Base-by-base conservation (phyloP, 2,797 vertebrate genomes). In the Dendrocincla fuliginosa region DNA sequence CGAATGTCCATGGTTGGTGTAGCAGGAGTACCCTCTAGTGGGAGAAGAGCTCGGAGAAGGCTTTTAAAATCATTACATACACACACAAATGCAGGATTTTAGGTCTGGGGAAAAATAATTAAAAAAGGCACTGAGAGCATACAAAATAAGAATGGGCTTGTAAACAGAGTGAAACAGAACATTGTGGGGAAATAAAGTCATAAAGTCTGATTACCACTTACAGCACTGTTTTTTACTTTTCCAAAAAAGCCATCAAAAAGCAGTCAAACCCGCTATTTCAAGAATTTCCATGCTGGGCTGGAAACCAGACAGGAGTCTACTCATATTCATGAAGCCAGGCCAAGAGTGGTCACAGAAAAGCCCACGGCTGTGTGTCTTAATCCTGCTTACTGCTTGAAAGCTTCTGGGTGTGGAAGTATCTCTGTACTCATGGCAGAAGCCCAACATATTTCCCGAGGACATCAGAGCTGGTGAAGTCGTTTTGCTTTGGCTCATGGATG, bases 1-100 rank as follows among this genome's bases (percentile, higher is more conserved):
- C 4, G n/a, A 65, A 16, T 5, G 73, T 1, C 57, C 41, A 10
- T 3, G 76, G 60, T 10, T 27, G 77, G 57, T 87, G 94, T 82
- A 63, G 91, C 96, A 95, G 95, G 73, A 95, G 89, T 92, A 79
- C 96, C 96, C 95, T 93, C 96, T 97, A 96, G 95, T 37, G 96
- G 95, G 85, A 86, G 81, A 92, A 84, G 0, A 59, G 77, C 83
- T 79, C 9, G 57, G 57, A 93, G 83, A 86, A 90, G 75, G 30
- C 69, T n/a, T 71, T 52, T 32, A 76, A 73, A 76, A 70, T 10
- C 27, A 13, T 52, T 22, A 30, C 39, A 57, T 10, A 50, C 57
- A 37, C 23, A 61, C 57, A 35, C 42, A 57, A 53, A 92, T 5
- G 56, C 70, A 81, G 76, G 63, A 57, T n/a, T 30, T 68, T 25